Percentiles rank a stretch among this genome's conserved stretches.
phyloP scores from a whole-genome alignment of 2,888 invertebrate genomes.

The Eupithecia centaureata region DNA sequence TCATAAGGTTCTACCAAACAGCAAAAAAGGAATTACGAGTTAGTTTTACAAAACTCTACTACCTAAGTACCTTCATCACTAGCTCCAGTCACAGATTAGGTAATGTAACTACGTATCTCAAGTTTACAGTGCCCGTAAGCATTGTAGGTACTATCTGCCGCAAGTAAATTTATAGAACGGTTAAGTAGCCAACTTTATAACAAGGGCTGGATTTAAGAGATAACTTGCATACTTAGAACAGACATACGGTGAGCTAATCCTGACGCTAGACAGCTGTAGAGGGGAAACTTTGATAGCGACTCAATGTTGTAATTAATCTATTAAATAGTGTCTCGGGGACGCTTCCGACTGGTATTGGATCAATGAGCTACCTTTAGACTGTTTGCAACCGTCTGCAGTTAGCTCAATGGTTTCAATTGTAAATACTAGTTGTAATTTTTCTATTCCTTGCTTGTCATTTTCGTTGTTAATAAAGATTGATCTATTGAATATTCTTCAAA shows the following conservation, averaged over 20 bases:
- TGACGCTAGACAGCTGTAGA: neutral
- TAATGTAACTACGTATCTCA: neutral
- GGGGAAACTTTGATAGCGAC: neutral
- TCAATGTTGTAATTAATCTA: no score
- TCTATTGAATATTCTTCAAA: no score
- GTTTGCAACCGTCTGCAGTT: no score
- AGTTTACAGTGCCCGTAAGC: neutral
- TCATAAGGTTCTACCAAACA: no score
- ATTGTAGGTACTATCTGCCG: neutral
- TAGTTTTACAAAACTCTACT: neutral
- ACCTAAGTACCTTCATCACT: neutral
- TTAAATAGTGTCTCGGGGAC: no score
- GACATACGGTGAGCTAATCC: neutral
- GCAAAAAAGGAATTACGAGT: neutral
- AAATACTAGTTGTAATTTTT: no score
- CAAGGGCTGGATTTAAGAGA: neutral
- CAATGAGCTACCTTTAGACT: no score
- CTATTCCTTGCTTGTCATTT: no score
- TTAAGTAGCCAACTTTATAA: slow-evolving; percentile 17
- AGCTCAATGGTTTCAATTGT: no score
- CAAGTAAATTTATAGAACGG: neutral
- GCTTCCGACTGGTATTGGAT: no score
- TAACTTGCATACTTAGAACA: slow-evolving; percentile 1
- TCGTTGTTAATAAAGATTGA: no score
- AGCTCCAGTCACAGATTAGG: neutral